Evolutionary conservation across 1,140 invertebrate species (phyloP), one percentile per base, ranked within the genome.

Genomic region (Bombus fervidus): DNA sequence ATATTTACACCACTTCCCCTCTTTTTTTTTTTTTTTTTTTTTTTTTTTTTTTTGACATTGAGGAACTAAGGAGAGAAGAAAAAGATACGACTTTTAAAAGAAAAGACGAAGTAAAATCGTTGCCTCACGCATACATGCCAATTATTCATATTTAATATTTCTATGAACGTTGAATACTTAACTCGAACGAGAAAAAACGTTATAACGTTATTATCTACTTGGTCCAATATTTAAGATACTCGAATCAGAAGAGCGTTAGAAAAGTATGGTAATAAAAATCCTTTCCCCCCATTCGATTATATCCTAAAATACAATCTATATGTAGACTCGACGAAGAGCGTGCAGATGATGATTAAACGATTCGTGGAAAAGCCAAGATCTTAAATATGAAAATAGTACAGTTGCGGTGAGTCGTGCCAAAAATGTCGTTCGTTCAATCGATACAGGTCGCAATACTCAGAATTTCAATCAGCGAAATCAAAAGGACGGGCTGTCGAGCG

Each of bases 351-450:
- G 78, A 85, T 73, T 66, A 73, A 81, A 74, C 59, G 69, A 31
- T 85, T 39, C 59, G 41, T 12, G 43, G 57, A 28, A 73, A 85
- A 66, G 78, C 78, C 57, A 74, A 81, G 59, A 81, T 66, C 22
- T 81, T 68, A 74, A 74, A 85, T 74, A 73, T 81, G 78, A 74
- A 85, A 85, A 81, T 81, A 68, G 78, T 66, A 31, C 28, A 47
- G 37, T 25, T 2, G 39, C 43, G 5, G 2, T 8, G 31, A 12
- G 6, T 34, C n/a, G 62, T 82, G 69, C 76, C 64, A 81, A 59
- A 85, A 77, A 43, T 37, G 34, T 47, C 18, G 43, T 81, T 12
- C 41, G 18, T 71, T 75, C 64, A 37, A 41, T 88, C 81, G 85
- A 83, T 86, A 79, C 69, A 80, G 41, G n/a, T 22, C 31, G 76